phyloP scores from a whole-genome alignment of 2,888 invertebrate species.

The Tetragonisca angustula region DNA sequence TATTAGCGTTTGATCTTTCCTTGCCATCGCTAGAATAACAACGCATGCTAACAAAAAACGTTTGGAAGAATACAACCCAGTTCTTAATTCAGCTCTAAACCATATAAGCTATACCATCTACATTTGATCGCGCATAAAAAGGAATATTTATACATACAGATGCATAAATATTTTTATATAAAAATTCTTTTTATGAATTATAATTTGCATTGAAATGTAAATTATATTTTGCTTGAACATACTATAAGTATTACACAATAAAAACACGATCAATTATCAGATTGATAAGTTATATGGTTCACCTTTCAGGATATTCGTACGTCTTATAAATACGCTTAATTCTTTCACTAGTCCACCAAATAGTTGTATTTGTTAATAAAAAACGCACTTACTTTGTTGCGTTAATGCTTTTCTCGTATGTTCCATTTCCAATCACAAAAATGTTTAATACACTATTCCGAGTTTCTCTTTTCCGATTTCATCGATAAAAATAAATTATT shows the following conservation, averaged over 20 bases:
- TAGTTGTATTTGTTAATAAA: conserved; percentile 38
- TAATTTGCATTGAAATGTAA: neutral
- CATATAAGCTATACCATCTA: conserved; percentile 44
- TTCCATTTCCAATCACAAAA: conserved; percentile 50
- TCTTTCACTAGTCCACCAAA: conserved; percentile 41
- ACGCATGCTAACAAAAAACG: conserved; percentile 30
- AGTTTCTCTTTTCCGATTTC: conserved; percentile 18
- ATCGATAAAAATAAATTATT: conserved; percentile 53
- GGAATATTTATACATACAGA: too few relatives aligned
- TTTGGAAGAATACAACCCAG: conserved; percentile 53
- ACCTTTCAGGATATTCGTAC: conserved; percentile 39
- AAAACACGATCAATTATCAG: conserved; percentile 34
- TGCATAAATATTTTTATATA: neutral
- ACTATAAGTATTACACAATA: neutral
- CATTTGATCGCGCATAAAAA: conserved; percentile 28
- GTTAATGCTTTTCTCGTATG: conserved; percentile 28
- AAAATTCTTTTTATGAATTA: conserved; percentile 18
- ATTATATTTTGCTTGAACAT: neutral
- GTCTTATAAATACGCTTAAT: conserved; percentile 40
- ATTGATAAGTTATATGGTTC: conserved; percentile 51
- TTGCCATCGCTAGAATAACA: conserved; percentile 38
- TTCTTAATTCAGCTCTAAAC: conserved; percentile 21
- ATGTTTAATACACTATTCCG: conserved; percentile 42
- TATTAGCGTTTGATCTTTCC: conserved; percentile 41
- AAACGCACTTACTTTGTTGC: conserved; percentile 51